Base-by-base conservation (phyloP, 2,113 vertebrate species). In the Ibidorhyncha struthersii region DNA sequence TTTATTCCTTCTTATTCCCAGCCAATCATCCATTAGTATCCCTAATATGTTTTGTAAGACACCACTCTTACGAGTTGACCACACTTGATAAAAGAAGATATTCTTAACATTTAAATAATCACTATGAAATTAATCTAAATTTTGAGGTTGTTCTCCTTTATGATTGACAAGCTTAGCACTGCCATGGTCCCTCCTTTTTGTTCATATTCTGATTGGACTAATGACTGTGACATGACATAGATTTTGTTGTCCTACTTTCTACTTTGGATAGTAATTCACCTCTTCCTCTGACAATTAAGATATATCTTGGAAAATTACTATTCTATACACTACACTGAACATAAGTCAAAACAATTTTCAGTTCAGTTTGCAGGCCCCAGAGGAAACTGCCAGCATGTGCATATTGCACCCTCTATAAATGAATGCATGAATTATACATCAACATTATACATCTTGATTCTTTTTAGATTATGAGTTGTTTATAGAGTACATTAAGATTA, bases 351-450 rank as follows among this genome's bases (percentile, higher is more conserved):
- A 96, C 71, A 91, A 96, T 91, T 95, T 96, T 70, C 74, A 23
- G 2, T 88, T 95, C 82, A 49, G 62, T 78, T 91, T 94, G 36
- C 74, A 91, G 86, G 47, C 81, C 86, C 84, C 74, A 88, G 79
- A 96, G 88, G 82, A 96, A 89, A 92, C 30, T 91, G 74, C 80
- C 81, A 82, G 91, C 71, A 92, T 96, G 92, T 95, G 90, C 93
- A 81, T 81, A 93, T 89, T 94, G 82, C 55, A 87, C 73, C 43
- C 67, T 77, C 62, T 91, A 40, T 96, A 96, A 95, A 96, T 23
- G 83, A 96, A 86, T 30, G 30, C 47, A 94, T 96, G 88, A 97
- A 97, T 95, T 97, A 94, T 89, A 95, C 47, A 96, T 91, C 69
- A 91, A 41, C 1, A 0, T 66, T 94, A 76, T 83, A 81, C 6